Percentiles rank a stretch among this genome's conserved stretches.
phyloP scores from a whole-genome alignment of 2,113 vertebrate species.

The Syrmaticus mikado region DNA sequence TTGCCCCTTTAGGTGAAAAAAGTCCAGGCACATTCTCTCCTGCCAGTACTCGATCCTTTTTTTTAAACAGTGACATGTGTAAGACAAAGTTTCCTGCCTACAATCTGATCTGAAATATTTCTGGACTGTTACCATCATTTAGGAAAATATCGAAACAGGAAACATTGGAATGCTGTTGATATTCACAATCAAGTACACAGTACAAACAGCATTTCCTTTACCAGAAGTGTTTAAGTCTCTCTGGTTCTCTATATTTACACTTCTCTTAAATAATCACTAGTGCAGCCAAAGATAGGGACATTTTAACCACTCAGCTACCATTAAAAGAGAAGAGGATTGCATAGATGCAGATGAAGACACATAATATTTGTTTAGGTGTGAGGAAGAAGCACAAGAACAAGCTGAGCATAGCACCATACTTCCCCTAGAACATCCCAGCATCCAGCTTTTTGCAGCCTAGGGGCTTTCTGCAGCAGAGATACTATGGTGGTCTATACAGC shows the following conservation, averaged over 20 bases:
- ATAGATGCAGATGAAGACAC: background rate
- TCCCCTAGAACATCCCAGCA: background rate
- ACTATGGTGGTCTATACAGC: background rate
- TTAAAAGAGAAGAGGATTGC: background rate
- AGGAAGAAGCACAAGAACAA: background rate
- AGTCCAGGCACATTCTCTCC: background rate
- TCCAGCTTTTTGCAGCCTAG: background rate
- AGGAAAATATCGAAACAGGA: constrained; percentile 58
- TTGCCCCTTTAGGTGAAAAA: constrained; percentile 2
- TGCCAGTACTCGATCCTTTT: background rate
- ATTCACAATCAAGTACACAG: constrained; percentile 58
- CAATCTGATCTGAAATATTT: constrained; percentile 60
- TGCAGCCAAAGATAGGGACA: background rate
- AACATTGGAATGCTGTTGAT: constrained; percentile 67
- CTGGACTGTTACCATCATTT: background rate
- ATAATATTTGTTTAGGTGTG: background rate
- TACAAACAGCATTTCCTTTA: constrained; percentile 65
- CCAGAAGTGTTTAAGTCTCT: constrained; percentile 42
- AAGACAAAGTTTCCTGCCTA: constrained; percentile 54
- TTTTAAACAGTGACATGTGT: constrained; percentile 28
- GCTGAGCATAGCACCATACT: background rate
- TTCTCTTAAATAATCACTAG: constrained; percentile 16
- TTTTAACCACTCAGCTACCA: background rate
- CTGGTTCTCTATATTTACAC: background rate
- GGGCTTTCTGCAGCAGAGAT: background rate